Percentiles rank a stretch among this genome's conserved stretches.
phyloP scores from a whole-genome alignment of 2,797 vertebrate species.

The Melanotaenia maccullochi region DNA sequence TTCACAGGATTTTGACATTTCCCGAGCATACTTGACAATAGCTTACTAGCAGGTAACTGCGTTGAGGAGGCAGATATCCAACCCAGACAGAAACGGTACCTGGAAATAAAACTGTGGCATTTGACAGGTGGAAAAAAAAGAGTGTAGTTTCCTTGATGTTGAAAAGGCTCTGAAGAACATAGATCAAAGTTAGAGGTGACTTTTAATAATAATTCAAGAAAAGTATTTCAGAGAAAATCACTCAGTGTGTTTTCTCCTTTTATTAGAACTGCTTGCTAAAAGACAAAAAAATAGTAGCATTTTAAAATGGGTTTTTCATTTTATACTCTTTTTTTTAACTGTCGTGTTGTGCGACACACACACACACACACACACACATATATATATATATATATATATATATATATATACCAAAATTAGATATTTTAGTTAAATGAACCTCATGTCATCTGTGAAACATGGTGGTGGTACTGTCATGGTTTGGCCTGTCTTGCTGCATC shows the following conservation, averaged over 20 bases:
- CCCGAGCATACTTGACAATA: conserved; percentile 68
- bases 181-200: conserved; percentile 76
- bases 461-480: no score
- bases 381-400: no score
- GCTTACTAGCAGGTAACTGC: conserved; percentile 50
- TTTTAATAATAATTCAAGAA: conserved; percentile 78
- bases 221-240: conserved; percentile 74
- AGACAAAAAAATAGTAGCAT: conserved; percentile 41
- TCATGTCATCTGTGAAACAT: no score
- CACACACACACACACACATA: no score
- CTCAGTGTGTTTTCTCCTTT: conserved; percentile 64
- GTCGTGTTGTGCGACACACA: no score
- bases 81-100: conserved; percentile 63
- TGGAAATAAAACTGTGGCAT: conserved; percentile 72
- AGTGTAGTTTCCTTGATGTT: conserved; percentile 76
- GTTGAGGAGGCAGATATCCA: conserved; percentile 57
- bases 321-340: no score
- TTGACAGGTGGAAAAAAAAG: conserved; percentile 77
- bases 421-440: no score
- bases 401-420: no score
- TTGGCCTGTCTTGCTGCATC: no score
- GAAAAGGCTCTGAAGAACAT: conserved; percentile 63
- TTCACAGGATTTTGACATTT: conserved; percentile 59
- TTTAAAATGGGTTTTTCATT: conserved; percentile 42
- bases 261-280: conserved; percentile 57